Evolutionary conservation across 1,140 invertebrate species (phyloP).

Genomic region (Drosophila mojavensis): DNA sequence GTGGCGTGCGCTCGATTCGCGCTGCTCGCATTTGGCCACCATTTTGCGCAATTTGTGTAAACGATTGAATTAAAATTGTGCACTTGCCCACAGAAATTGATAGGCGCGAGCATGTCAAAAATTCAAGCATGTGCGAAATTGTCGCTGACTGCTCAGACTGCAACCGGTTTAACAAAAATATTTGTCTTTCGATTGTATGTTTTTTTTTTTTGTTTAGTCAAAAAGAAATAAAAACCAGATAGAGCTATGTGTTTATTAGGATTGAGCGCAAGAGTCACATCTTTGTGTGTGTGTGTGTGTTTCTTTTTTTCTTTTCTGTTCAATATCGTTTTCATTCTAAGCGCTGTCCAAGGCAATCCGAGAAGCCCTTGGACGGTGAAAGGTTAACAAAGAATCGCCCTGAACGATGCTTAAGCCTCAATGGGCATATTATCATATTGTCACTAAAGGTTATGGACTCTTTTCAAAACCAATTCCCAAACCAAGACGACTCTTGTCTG

Average conservation of each 20-base stretch:
- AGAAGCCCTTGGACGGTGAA: slow-evolving; percentile 66
- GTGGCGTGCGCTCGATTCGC: slow-evolving; percentile 56
- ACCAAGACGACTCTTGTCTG: too few species aligned
- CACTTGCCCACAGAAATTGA: slow-evolving; percentile 25
- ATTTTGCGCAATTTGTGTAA: slow-evolving; percentile 53
- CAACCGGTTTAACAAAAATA: slow-evolving; percentile 25
- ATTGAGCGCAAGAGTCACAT: slow-evolving; percentile 20
- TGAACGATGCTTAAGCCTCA: not conserved
- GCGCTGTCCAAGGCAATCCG: slow-evolving; percentile 49
- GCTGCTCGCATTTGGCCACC: slow-evolving; percentile 57
- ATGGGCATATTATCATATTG: not conserved
- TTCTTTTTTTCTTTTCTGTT: not conserved
- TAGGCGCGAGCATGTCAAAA: slow-evolving; percentile 47
- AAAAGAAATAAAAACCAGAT: not conserved
- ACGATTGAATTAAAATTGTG: slow-evolving; percentile 67
- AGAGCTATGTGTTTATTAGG: slow-evolving; percentile 20
- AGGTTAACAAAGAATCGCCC: slow-evolving; percentile 33
- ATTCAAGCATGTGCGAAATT: slow-evolving; percentile 30
- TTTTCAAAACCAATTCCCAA: not conserved
- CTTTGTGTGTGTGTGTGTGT: slow-evolving; percentile 19
- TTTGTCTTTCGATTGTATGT: too few species aligned
- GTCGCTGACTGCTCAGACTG: slow-evolving; percentile 8
- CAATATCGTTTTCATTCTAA: slow-evolving; percentile 46
- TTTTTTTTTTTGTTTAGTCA: not conserved
- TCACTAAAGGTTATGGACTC: not conserved